Evolutionary conservation across 2,797 vertebrate genomes (phyloP).

Genomic region (Sitta carolinensis): DNA sequence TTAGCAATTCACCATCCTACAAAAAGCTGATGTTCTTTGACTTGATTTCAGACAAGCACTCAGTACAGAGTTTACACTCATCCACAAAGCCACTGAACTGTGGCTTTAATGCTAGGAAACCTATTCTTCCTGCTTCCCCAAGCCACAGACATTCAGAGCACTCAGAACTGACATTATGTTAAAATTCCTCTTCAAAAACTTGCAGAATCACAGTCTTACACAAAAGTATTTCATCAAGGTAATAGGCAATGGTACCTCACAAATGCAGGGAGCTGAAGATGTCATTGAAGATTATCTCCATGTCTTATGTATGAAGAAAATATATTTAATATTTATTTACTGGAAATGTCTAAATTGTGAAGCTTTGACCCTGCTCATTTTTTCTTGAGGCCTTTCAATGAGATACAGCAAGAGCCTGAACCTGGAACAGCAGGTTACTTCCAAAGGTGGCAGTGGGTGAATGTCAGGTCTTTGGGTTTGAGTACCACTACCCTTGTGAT

Average conservation of each 20-base stretch:
- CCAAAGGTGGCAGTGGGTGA: not conserved
- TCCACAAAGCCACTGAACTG: not conserved
- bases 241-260: not conserved
- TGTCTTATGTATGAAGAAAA: not conserved
- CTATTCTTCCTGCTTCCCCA: not conserved
- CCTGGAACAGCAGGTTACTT: not conserved
- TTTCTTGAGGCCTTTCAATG: not conserved
- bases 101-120: not conserved
- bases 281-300: not conserved
- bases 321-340: not conserved
- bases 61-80: not conserved
- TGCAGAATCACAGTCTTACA: not conserved
- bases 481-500: not conserved
- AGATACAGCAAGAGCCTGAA: not conserved
- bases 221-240: not conserved
- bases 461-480: not conserved
- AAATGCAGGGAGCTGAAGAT: not conserved
- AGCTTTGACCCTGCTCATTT: not conserved
- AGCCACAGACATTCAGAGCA: not conserved
- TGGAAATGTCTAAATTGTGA: not conserved
- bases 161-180: not conserved
- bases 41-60: not conserved
- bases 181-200: not conserved
- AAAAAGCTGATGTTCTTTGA: not conserved
- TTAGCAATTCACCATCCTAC: not conserved